Percentiles rank a stretch among this genome's conserved stretches.
Conservation (phyloP, 2,888 invertebrate species). For the Ectobius pallidus region DNA sequence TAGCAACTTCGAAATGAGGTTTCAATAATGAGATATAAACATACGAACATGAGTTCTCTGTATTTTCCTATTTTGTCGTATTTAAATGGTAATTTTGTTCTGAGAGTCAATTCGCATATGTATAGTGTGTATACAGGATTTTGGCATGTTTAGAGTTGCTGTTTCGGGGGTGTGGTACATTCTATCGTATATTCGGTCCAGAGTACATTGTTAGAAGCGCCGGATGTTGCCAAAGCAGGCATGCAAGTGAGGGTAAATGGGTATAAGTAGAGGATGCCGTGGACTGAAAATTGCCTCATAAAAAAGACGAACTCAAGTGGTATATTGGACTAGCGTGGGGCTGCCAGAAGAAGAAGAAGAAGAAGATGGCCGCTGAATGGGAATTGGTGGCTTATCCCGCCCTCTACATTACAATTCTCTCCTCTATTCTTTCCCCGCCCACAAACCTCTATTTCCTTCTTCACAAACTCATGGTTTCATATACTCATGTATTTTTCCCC, state of each 20-base stretch:
- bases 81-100: no score
- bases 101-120: no score
- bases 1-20: no score
- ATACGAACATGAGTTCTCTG: no score
- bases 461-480: not conserved
- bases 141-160: no score
- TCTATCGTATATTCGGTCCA: no score
- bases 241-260: not conserved
- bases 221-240: conserved; percentile 4
- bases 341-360: not conserved
- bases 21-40: no score
- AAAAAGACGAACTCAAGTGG: conserved; percentile 11
- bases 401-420: not conserved
- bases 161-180: no score
- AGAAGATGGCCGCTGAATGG: conserved; percentile 13
- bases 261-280: not conserved
- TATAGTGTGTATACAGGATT: no score
- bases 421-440: not conserved
- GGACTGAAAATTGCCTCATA: conserved; percentile 21
- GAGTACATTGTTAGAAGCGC: not conserved
- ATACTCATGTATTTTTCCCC: not conserved
- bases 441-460: not conserved
- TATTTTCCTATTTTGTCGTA: no score
- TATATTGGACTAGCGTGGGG: not conserved
- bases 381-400: conserved; percentile 3